Evolutionary conservation across 2,888 invertebrate genomes (phyloP).

Genomic region (Steinernema carpocapsae): DNA sequence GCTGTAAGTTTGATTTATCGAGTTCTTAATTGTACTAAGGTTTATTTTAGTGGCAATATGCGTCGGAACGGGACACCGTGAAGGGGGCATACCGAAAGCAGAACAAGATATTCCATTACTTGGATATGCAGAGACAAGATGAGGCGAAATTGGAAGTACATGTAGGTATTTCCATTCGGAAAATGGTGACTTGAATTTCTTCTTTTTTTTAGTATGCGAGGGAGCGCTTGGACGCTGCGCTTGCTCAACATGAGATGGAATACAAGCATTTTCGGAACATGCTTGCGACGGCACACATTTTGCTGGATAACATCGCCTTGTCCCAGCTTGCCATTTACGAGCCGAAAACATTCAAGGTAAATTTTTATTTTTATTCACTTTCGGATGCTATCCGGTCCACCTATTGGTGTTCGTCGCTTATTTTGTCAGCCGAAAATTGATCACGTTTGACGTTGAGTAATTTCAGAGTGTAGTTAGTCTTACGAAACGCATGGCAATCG

Average conservation of each 20-base stretch:
- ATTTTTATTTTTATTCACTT: conserved; percentile 8
- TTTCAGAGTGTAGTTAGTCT: conserved; percentile 59
- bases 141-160: conserved; percentile 53
- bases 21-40: background rate
- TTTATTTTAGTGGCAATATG: conserved; percentile 65
- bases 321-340: conserved; percentile 67
- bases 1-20: conserved; percentile 52
- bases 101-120: conserved; percentile 63
- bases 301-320: conserved; percentile 61
- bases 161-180: too few species aligned
- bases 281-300: conserved; percentile 61
- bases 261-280: conserved; percentile 60
- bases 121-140: conserved; percentile 65
- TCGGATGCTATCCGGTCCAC: background rate
- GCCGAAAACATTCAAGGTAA: conserved; percentile 64
- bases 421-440: too few species aligned
- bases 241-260: conserved; percentile 62
- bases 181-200: background rate
- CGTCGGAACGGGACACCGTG: conserved; percentile 55
- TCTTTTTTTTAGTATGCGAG: conserved; percentile 55
- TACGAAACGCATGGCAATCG: conserved; percentile 58
- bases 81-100: conserved; percentile 57
- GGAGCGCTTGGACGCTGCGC: conserved; percentile 59
- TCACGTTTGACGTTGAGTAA: too few species aligned
- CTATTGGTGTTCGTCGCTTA: too few species aligned